Conservation (phyloP, 2,888 invertebrate genomes). For the Oscheius sp. region DNA sequence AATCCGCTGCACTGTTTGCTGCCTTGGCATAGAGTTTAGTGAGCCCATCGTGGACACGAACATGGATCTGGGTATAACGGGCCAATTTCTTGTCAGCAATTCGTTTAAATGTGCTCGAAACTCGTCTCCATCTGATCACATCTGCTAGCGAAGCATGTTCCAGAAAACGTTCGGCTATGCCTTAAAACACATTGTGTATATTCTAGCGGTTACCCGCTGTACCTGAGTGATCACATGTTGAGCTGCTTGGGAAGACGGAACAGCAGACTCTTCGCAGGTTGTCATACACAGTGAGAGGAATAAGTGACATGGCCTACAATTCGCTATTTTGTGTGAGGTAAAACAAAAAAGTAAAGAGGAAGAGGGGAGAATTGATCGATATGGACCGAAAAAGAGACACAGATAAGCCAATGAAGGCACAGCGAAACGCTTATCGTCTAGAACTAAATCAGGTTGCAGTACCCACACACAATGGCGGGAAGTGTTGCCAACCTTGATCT, state of each 20-base stretch:
- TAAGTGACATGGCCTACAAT: conserved; percentile 33
- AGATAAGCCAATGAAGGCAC: conserved; percentile 29
- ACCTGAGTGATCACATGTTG: conserved; percentile 27
- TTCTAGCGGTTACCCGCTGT: background rate
- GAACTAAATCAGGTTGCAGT: conserved; percentile 1
- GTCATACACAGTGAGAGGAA: conserved; percentile 38
- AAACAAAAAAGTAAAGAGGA: background rate
- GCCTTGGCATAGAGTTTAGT: conserved; percentile 48
- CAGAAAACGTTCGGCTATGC: conserved; percentile 29
- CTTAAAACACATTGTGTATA: conserved; percentile 4
- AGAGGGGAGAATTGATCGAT: conserved; percentile 12
- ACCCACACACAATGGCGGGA: background rate
- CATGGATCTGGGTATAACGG: conserved; percentile 57
- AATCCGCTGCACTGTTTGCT: conserved; percentile 18
- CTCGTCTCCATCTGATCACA: conserved; percentile 61
- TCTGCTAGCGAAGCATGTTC: conserved; percentile 52
- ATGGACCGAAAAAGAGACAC: background rate
- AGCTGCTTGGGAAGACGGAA: conserved; percentile 37
- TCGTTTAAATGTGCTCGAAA: conserved; percentile 55
- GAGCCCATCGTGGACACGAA: conserved; percentile 63
- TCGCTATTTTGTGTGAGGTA: background rate
- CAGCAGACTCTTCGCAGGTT: conserved; percentile 36
- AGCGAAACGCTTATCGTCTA: conserved; percentile 18
- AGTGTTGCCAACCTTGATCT: no score
- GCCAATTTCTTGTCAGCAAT: conserved; percentile 52